Conservation (phyloP, 2,888 invertebrate species). For the Chydorus sphaericus region DNA sequence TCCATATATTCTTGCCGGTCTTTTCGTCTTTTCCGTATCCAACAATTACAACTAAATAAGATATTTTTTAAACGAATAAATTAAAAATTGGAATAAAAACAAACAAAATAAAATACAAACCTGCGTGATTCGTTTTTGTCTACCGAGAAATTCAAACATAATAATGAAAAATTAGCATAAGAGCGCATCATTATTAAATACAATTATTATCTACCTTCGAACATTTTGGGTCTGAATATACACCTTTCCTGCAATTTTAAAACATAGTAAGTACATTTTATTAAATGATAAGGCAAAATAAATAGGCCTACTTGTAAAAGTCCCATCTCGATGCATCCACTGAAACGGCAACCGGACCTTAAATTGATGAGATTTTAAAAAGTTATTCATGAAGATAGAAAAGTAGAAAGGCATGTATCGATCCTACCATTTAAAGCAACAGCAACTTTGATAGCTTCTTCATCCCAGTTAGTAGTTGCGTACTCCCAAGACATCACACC, state of each 20-base stretch:
- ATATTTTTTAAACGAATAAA: background rate
- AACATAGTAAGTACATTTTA: too few relatives aligned
- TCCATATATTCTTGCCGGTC: background rate
- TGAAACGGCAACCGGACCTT: background rate
- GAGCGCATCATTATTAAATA: background rate
- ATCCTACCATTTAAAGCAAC: background rate
- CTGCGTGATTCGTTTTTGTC: background rate
- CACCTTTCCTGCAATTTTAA: background rate
- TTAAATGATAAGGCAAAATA: too few relatives aligned
- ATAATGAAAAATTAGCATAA: background rate
- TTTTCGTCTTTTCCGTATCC: background rate
- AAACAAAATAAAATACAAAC: background rate
- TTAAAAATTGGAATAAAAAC: background rate
- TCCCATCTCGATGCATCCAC: background rate
- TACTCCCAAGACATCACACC: background rate
- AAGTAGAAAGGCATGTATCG: background rate
- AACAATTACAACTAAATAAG: background rate
- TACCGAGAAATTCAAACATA: background rate
- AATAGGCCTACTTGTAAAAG: background rate
- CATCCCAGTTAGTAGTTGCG: background rate
- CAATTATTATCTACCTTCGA: background rate
- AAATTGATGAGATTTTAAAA: background rate
- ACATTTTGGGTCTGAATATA: background rate
- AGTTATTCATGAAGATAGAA: background rate
- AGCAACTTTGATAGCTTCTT: background rate